Conservation (phyloP, 2,888 invertebrate genomes). For the Machimus rusticus region DNA sequence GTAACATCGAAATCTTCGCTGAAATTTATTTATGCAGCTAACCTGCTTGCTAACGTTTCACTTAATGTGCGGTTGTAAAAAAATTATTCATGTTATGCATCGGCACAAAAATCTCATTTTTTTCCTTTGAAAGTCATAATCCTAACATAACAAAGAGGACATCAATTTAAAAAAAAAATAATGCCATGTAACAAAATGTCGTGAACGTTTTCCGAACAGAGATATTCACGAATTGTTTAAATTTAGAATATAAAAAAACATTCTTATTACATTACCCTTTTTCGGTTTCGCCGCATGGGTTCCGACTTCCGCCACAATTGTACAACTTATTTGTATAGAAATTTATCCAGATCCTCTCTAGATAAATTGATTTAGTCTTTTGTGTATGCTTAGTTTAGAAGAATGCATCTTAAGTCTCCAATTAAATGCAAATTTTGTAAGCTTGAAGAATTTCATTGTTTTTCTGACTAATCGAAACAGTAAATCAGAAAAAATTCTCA, state of each 20-base stretch:
- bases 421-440: not conserved
- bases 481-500: not conserved
- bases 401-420: not conserved
- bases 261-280: not conserved
- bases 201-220: too few relatives aligned
- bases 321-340: not conserved
- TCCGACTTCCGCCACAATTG: not conserved
- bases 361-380: not conserved
- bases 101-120: not conserved
- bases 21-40: too few relatives aligned
- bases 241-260: not conserved
- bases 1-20: too few relatives aligned
- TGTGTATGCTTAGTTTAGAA: not conserved
- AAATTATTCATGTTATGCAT: too few relatives aligned
- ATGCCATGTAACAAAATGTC: too few relatives aligned
- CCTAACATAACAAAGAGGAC: not conserved
- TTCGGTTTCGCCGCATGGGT: not conserved
- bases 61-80: not conserved
- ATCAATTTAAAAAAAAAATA: not conserved
- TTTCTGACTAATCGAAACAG: not conserved
- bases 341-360: not conserved
- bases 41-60: not conserved
- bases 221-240: too few relatives aligned
- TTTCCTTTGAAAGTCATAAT: not conserved
- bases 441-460: not conserved